Percentiles rank a stretch among this genome's conserved stretches.
phyloP scores from a whole-genome alignment of 2,888 invertebrate species.

The Caradrina kadenii region DNA sequence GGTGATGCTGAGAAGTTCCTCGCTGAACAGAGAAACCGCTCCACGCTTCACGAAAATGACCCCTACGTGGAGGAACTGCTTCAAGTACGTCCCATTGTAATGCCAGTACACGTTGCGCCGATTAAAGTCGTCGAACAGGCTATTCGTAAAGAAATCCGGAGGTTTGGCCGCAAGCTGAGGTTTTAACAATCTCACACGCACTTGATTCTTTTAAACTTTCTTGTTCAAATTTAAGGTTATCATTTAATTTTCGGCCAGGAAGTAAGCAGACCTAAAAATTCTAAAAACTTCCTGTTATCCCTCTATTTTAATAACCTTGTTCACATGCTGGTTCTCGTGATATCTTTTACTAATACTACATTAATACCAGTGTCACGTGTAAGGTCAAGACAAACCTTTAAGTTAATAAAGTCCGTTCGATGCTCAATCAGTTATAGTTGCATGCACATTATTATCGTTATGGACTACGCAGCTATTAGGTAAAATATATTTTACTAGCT shows the following conservation, averaged over 20 bases:
- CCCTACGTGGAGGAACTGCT: constrained; percentile 38
- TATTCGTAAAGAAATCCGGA: constrained; percentile 27
- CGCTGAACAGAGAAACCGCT: constrained; percentile 34
- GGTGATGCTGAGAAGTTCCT: constrained; percentile 41
- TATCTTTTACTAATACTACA: too few species aligned
- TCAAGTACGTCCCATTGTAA: constrained; percentile 38
- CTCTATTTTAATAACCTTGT: not conserved
- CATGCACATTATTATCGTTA: too few species aligned
- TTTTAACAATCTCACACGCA: constrained; percentile 10
- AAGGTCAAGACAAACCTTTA: not conserved
- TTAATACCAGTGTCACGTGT: too few species aligned
- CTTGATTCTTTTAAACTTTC: not conserved
- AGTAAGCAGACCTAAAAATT: not conserved
- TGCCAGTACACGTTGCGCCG: not conserved
- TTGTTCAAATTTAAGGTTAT: too few species aligned
- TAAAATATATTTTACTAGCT: too few species aligned
- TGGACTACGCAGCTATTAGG: too few species aligned
- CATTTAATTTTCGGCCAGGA: not conserved
- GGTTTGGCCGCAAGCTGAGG: constrained; percentile 28
- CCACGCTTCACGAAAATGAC: constrained; percentile 37
- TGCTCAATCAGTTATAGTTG: too few species aligned
- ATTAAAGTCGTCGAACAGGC: constrained; percentile 13
- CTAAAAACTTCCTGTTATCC: not conserved
- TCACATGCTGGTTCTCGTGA: too few species aligned
- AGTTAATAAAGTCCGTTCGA: too few species aligned